Percentiles rank a stretch among this genome's conserved stretches.
phyloP scores from a whole-genome alignment of 2,797 vertebrate species.

The Danio kyathit region DNA sequence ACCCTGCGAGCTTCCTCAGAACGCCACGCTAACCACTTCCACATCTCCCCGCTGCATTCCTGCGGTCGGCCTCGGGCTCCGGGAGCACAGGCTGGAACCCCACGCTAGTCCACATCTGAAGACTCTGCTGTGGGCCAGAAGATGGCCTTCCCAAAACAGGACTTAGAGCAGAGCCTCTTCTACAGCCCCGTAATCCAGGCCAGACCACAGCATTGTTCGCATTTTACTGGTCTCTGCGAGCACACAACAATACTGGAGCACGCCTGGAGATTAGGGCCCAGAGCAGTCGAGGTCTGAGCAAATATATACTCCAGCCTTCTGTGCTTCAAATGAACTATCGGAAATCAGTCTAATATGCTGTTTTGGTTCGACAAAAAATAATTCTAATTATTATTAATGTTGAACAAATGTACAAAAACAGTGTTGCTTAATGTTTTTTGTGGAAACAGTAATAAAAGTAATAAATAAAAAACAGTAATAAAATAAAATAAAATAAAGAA shows the following conservation, averaged over 20 bases:
- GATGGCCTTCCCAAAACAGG: slow-evolving; percentile 46
- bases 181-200: slow-evolving; percentile 26
- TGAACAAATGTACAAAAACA: no score
- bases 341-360: no score
- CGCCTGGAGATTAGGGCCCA: neutral
- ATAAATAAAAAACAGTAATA: no score
- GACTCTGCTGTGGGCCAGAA: slow-evolving; percentile 20
- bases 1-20: slow-evolving; percentile 31
- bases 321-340: no score
- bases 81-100: slow-evolving; percentile 32
- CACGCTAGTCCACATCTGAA: slow-evolving; percentile 42
- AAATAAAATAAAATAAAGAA: no score
- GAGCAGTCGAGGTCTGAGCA: slow-evolving; percentile 6
- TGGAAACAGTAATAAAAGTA: no score
- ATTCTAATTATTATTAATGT: no score
- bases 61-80: slow-evolving; percentile 50
- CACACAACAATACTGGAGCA: slow-evolving; percentile 38
- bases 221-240: slow-evolving; percentile 31
- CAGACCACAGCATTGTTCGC: slow-evolving; percentile 49
- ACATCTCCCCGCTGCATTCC: slow-evolving; percentile 58
- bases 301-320: neutral
- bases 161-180: slow-evolving; percentile 39
- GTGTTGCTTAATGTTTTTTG: no score
- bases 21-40: slow-evolving; percentile 46
- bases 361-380: no score